Base-by-base conservation (phyloP, 2,797 vertebrate species). In the Trachops cirrhosus region DNA sequence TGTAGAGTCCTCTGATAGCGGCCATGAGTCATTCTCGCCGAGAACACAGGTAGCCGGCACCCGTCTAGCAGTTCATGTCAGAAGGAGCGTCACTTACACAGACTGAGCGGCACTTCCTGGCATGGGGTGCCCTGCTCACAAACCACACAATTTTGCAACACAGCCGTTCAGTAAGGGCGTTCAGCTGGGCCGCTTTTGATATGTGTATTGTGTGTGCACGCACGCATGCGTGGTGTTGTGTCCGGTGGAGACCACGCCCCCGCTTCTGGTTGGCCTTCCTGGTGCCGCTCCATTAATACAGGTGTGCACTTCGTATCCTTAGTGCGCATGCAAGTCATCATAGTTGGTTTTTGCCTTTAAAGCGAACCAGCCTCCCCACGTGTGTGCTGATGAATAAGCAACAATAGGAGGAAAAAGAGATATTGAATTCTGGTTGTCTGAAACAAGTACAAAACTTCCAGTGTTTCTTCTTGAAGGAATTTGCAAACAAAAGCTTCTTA, bases 11-110 rank as follows among this genome's bases (percentile, higher is more conserved):
- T 93, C 37, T 77, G 88, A 19, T 3, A 52, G 29, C 11, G 32
- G 41, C 46, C 71, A 79, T 91, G 86, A 96, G 68, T 95, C 96
- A 93, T 87, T 41, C 59, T 91, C 82, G n/a, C 86, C 26, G 18
- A 87, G 59, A 95, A 48, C 41, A 14, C 26, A 92, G 82, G 46
- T 94, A 22, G 32, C 39, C 88, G 62, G 52, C 64, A 37, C 89
- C 91, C 21, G 24, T 39, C 75, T 89, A 37, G 0, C 15, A 44
- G 24, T 86, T 97, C 70, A 93, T 93, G 22, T 91, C 59, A 91
- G 79, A 93, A 74, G 85, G 71, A 57, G 22, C 44, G 86, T 92
- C 71, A 16, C 57, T 24, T 18, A 57, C 24, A 39, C 15, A 7
- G 74, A 52, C 15, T 37, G 50, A 94, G 22, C 26, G 48, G 6